Evolutionary conservation across 2,797 vertebrate genomes (phyloP), one percentile per base, ranked within the genome.

Genomic region (Eurystomus glaucurus): DNA sequence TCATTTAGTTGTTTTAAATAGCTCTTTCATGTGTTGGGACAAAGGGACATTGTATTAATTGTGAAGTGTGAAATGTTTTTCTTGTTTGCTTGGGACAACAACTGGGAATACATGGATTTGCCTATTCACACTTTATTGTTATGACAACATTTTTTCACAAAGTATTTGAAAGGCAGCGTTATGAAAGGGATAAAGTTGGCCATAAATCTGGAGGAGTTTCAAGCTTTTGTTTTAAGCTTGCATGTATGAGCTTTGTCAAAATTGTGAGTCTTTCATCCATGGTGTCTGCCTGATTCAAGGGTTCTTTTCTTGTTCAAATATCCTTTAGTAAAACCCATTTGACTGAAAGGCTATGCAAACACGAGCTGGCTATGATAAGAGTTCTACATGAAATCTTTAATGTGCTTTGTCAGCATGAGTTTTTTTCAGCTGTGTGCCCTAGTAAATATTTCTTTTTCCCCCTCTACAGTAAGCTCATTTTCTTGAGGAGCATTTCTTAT

Each of bases 261-360:
- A 45, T 29, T 35, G 52, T 52, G 78, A 66, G 77, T 52, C 96
- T 97, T 98, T 97, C 96, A 96, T 95, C 86, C 88, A 2, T 31
- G 68, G 75, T 92, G 93, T 85, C 91, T 94, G 79, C 65, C 90
- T 37, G 71, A 95, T 90, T 97, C 95, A 97, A 97, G 96, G 72
- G 95, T 65, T 93, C 96, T 97, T 97, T 91, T 85, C 86, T 96
- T 93, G 91, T 94, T 95, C 93, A 95, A 97, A 97, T 96, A 96
- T 76, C 96, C 96, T 95, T 97, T 88, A 84, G 88, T 94, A 52
- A 96, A 96, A 92, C 79, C 95, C 66, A 87, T 85, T 82, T 55
- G 85, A 91, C 71, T 81, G 93, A 90, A 96, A 96, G 82, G 91
- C 96, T 97, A 88, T 85, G 78, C 95, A 98, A 98, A 98, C 96